Percentiles rank a stretch among this genome's conserved stretches.
phyloP scores from a whole-genome alignment of 1,140 invertebrate species.

The Cydia amplana region DNA sequence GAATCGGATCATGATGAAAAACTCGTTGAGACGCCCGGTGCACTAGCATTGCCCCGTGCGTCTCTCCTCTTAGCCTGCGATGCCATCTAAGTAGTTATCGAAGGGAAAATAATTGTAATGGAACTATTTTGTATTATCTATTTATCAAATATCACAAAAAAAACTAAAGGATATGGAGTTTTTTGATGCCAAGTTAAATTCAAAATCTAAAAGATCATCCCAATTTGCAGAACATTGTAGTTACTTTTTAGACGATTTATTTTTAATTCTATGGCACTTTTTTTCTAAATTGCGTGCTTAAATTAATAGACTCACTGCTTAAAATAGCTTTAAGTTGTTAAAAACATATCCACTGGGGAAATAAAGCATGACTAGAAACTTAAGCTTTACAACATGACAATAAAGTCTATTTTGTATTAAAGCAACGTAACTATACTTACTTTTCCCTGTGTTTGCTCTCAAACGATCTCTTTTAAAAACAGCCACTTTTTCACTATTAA shows the following conservation, averaged over 20 bases:
- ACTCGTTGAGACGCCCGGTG: too few species aligned
- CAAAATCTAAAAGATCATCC: too few species aligned
- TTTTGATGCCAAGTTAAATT: too few species aligned
- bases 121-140: too few species aligned
- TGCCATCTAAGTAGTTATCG: too few species aligned
- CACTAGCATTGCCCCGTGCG: too few species aligned
- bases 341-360: not conserved
- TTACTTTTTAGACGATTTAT: not conserved
- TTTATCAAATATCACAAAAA: too few species aligned
- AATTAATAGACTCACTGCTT: not conserved
- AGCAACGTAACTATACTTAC: not conserved
- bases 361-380: not conserved
- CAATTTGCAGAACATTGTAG: too few species aligned
- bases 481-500: slow-evolving; percentile 10
- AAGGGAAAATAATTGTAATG: too few species aligned
- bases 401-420: not conserved
- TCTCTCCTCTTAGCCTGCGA: too few species aligned
- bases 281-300: not conserved
- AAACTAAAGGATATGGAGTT: too few species aligned
- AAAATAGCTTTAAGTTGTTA: not conserved
- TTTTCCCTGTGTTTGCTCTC: not conserved
- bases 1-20: too few species aligned
- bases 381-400: not conserved
- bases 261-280: not conserved
- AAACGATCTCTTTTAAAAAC: slow-evolving; percentile 5